Evolutionary conservation across 2,888 invertebrate genomes (phyloP), one percentile per base, ranked within the genome.

Genomic region (Barypeithes pellucidus): DNA sequence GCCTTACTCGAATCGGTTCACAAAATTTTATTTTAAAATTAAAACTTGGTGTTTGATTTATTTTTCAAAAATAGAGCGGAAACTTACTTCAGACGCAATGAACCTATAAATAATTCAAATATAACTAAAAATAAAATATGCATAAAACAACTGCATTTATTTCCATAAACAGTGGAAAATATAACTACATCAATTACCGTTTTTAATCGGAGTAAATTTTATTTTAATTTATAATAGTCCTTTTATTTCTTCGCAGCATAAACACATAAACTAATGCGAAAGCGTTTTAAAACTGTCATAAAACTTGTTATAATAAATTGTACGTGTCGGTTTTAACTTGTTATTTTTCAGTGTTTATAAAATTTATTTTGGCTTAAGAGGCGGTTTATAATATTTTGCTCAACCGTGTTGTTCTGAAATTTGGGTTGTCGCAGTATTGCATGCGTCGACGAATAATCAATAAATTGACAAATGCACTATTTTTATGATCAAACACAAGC

Each of bases 241-340:
- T 52, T n/a, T 52, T 52, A 24, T 52, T 52, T 52, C n/a, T 29
- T 52, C 29, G 29, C n/a, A 24, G 29, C 29, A 52, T 52, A 52
- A 52, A 52, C 14, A 52, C 29, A 52, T 52, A 52, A 52, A 52
- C 7, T n/a, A 52, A 29, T 12, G 8, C 29, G 29, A 29, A 29
- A 52, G 14, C 52, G 52, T 52, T 52, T 8, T 29, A 29, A 29
- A 52, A 52, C 52, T 52, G 52, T 52, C 52, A 52, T 29, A 52
- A 52, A 52, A 14, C 14, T 29, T 52, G 29, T 52, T 52, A 12
- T 52, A n/a, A 52, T 52, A 52, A 14, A 52, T 29, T 29, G 29
- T 52, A 52, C 11, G 52, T 29, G 24, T 52, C 29, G 14, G 52
- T 22, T 52, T 29, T 14, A n/a, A 11, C 14, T 52, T 52, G 52